Conservation (phyloP, 53 echinoderm and acorn worm species). For the Temnopleurus reevesii region DNA sequence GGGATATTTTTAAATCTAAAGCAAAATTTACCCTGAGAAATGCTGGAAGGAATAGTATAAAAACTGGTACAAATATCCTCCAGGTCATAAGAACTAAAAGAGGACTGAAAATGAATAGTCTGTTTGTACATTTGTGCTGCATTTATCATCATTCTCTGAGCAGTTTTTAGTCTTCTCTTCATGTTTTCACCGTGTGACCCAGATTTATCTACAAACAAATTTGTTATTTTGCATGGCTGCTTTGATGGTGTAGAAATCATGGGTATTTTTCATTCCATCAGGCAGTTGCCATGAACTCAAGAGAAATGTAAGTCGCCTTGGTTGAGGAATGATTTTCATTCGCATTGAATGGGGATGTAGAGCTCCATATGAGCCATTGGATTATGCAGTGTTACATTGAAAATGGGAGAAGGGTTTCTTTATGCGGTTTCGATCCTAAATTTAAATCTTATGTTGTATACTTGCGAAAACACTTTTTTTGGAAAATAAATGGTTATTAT, state of each 20-base stretch:
- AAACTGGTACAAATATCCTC: too few species aligned
- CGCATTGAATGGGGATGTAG: not conserved
- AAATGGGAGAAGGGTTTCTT: too few species aligned
- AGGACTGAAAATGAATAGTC: not conserved
- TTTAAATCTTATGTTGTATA: too few species aligned
- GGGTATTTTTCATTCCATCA: not conserved
- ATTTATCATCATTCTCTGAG: not conserved
- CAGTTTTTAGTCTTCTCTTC: not conserved
- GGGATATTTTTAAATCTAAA: too few species aligned
- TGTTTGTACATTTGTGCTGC: not conserved
- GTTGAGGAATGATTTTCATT: not conserved
- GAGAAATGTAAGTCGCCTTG: not conserved
- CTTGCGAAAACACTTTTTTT: too few species aligned
- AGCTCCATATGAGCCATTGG: not conserved
- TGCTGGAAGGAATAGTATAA: too few species aligned
- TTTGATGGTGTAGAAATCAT: not conserved
- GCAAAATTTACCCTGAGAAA: too few species aligned
- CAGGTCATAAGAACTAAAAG: too few species aligned
- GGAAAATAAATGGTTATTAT: too few species aligned
- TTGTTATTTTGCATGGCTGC: not conserved
- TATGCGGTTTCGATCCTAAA: too few species aligned
- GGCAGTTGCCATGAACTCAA: not conserved
- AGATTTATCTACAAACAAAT: not conserved
- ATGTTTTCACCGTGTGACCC: conserved; percentile 2
- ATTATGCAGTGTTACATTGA: not conserved